A percentile compares a stretch with the other conserved stretches of the same genome.
Evolutionary conservation across 2,113 vertebrate genomes (phyloP).

Genomic region (Thunnus maccoyii): DNA sequence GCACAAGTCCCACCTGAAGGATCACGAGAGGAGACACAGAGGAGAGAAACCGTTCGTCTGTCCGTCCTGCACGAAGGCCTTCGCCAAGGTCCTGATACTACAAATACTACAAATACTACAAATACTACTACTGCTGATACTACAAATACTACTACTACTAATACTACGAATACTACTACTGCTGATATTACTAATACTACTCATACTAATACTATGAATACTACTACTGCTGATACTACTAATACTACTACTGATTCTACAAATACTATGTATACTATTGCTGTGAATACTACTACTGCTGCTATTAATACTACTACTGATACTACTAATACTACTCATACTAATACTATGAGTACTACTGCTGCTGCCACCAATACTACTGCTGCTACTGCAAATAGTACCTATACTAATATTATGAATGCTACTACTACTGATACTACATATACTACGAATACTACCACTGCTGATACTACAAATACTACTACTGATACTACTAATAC

Average conservation of each 20-base stretch:
- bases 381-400: no score
- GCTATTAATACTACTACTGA: background rate
- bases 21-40: conserved; percentile 78
- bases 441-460: no score
- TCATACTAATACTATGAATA: background rate
- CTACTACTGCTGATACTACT: background rate
- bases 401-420: no score
- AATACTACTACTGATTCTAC: background rate
- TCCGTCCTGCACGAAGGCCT: conserved; percentile 78
- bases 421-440: no score
- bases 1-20: conserved; percentile 81
- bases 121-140: background rate
- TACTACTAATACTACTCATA: no score
- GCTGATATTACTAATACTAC: background rate
- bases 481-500: no score
- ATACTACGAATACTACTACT: background rate
- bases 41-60: conserved; percentile 81
- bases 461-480: background rate
- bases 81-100: conserved; percentile 72
- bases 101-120: no score
- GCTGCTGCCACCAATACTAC: no score
- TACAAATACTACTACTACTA: background rate
- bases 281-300: background rate
- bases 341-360: no score
- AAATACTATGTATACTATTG: no score